Evolutionary conservation across 2,888 invertebrate species (phyloP), one percentile per base, ranked within the genome.

Genomic region (Platerodrilus igneus): DNA sequence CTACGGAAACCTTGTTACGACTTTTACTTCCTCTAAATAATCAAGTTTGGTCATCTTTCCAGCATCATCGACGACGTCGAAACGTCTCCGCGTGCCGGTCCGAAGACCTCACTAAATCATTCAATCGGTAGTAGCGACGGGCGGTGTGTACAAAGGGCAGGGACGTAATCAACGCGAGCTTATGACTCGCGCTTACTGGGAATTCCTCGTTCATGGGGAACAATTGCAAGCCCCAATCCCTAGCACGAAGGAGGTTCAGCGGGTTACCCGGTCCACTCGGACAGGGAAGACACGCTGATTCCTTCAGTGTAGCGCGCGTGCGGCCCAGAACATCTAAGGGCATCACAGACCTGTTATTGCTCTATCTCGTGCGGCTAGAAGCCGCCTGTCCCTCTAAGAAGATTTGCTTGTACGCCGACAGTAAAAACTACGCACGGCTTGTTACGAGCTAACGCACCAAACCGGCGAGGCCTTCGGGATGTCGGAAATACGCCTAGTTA

Each of bases 41-140:
- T 70, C 73, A 71, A 75, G 75, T 75, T 77, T 70, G 75, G 70
- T 69, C 74, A 72, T 71, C 74, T 77, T 77, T 68, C 72, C 72
- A 64, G 64, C 66, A 63, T 64, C 67, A 65, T 64, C 68, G 67
- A 62, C 63, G 63, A 64, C 65, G 62, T 59, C 57, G 59, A 59
- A 56, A 50, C 54, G 64, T 64, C 64, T 60, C 63, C 61, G 67
- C 66, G 68, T 62, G 63, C 64, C 68, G 64, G 66, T 69, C 71
- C 70, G 68, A 71, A 71, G 72, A 69, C 72, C 76, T 76, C 75
- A 74, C 76, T 74, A 74, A 75, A 73, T 70, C 74, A 75, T 74
- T 75, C 76, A 75, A 77, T 78, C 78, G 75, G 77, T 77, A 76
- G 77, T 76, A 79, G 77, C 78, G 78, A 79, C 78, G 77, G 77